phyloP scores from a whole-genome alignment of 2,797 vertebrate species.

The Anguilla pacifica region DNA sequence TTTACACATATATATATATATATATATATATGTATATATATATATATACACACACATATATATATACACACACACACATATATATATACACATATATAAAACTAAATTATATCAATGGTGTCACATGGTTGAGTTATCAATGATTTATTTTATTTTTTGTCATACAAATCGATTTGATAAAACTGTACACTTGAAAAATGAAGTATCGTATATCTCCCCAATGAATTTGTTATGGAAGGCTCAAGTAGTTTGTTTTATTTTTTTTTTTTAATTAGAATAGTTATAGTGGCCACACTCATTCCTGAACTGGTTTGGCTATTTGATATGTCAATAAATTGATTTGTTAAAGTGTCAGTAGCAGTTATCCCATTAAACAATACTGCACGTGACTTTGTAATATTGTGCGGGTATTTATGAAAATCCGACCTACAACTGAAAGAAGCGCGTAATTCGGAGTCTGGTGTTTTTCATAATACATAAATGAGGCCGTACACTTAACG shows the following conservation, averaged over 20 bases:
- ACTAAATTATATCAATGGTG: background rate
- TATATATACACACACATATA: no score
- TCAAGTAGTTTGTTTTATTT: no score
- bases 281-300: background rate
- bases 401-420: background rate
- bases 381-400: background rate
- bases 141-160: background rate
- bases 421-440: background rate
- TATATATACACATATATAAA: no score
- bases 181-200: background rate
- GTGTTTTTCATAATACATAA: background rate
- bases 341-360: background rate
- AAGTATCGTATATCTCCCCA: background rate
- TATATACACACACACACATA: no score
- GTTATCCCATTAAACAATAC: conserved; percentile 4
- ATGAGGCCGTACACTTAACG: background rate
- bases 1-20: no score
- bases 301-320: background rate
- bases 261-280: background rate
- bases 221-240: no score
- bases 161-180: background rate
- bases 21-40: no score
- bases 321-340: background rate
- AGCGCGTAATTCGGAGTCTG: background rate
- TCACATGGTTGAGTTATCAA: background rate